phyloP scores from a whole-genome alignment of 2,797 vertebrate genomes.

The Buphagus erythrorhynchus region DNA sequence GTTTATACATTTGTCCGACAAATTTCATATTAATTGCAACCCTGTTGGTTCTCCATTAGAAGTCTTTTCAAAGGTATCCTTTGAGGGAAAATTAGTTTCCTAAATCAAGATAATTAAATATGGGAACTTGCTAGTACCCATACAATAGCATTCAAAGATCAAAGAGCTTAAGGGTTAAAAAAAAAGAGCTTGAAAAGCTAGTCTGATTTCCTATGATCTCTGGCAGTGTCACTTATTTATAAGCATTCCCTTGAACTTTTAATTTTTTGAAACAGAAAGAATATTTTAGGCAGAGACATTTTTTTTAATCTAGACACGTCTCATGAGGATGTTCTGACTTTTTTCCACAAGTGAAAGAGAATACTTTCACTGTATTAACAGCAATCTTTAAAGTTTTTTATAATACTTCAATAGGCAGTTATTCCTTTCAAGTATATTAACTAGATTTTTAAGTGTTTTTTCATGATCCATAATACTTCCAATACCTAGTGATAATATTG shows the following conservation, averaged over 20 bases:
- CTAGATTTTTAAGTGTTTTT: background rate
- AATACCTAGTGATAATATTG: background rate
- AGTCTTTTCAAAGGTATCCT: slow-evolving; percentile 3
- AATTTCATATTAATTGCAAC: background rate
- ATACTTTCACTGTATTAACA: background rate
- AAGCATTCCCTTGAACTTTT: background rate
- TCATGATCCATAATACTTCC: background rate
- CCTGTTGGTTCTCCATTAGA: slow-evolving; percentile 9
- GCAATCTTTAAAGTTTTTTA: background rate
- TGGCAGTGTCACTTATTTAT: background rate
- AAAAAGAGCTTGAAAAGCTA: background rate
- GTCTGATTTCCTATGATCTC: slow-evolving; percentile 5
- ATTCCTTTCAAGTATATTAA: background rate
- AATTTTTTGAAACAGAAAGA: slow-evolving; percentile 1
- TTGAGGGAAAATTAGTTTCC: slow-evolving; percentile 33
- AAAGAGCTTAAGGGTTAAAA: slow-evolving; percentile 47
- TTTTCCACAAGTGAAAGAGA: background rate
- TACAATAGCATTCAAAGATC: slow-evolving; percentile 25
- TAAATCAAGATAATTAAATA: slow-evolving; percentile 35
- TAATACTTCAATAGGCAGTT: background rate
- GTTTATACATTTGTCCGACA: background rate
- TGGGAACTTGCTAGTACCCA: background rate
- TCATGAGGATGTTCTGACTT: background rate
- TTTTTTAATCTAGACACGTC: background rate
- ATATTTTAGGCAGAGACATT: background rate